Evolutionary conservation across 2,888 invertebrate genomes (phyloP), one percentile per base, ranked within the genome.

Genomic region (Germaria angustata): DNA sequence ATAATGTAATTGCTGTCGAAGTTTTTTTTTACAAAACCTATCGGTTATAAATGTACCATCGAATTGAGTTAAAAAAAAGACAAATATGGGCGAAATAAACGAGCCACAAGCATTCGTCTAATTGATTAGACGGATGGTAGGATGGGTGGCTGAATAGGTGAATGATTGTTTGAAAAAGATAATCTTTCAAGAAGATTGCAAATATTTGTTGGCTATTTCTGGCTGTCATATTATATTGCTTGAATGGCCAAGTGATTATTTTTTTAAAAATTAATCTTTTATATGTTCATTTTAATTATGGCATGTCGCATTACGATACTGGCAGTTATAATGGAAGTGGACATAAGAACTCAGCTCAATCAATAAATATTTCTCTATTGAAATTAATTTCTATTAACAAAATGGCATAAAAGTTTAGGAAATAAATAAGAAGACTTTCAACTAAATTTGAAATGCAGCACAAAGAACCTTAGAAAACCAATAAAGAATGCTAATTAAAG

Each of bases 231-330:
- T 11, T 36, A 24, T 51, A 20, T 22, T 55, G 39, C 11, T 17
- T 41, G 41, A 65, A 13, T 32, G 36, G 63, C 53, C 32, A 8
- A 75, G 46, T 46, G 55, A 65, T 61, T 49, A 28, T 71, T 77
- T 68, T 61, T 61, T 77, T 71, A n/a, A 63, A 72, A 77, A 68
- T 68, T n/a, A 77, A 77, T 68, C 66, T 72, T 17, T 51, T 51
- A 59, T 71, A n/a, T n/a, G n/a, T n/a, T n/a, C n/a, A n/a, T n/a
- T n/a, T n/a, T n/a, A n/a, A n/a, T n/a, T n/a, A n/a, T n/a, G n/a
- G n/a, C n/a, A 65, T 44, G 44, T n/a, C 28, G 66, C 22, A 61
- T 44, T 46, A 46, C 13, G 49, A 51, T 57, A 80, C 71, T 57
- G 41, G 41, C 49, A 76, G 71, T 71, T 76, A 76, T 36, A 20